phyloP scores from a whole-genome alignment of 2,888 invertebrate species.

The Ametastegia equiseti region DNA sequence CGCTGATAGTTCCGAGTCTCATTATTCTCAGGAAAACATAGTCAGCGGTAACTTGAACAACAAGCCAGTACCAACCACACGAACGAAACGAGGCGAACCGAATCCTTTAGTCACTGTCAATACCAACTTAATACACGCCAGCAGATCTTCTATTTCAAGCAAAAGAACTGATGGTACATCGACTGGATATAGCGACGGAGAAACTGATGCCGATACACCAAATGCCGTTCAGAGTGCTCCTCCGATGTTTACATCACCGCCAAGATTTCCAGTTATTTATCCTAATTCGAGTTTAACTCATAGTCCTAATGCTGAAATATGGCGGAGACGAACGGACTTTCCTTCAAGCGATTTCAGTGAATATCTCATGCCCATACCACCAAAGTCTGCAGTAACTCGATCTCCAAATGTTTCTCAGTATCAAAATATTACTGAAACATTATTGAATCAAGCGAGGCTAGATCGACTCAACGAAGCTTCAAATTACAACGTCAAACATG shows the following conservation, averaged over 20 bases:
- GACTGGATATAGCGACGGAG: slow-evolving; percentile 76
- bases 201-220: slow-evolving; percentile 73
- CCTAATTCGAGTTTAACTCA: slow-evolving; percentile 63
- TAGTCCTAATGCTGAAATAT: slow-evolving; percentile 70
- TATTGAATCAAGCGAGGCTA: slow-evolving; percentile 66
- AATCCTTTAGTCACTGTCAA: slow-evolving; percentile 60
- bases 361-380: slow-evolving; percentile 64
- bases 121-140: slow-evolving; percentile 61
- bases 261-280: slow-evolving; percentile 66
- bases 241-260: slow-evolving; percentile 66
- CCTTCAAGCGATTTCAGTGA: slow-evolving; percentile 64
- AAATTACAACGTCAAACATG: slow-evolving; percentile 69
- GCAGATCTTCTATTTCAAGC: slow-evolving; percentile 65
- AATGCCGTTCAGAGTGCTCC: slow-evolving; percentile 72
- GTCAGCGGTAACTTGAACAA: slow-evolving; percentile 58
- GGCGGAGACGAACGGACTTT: slow-evolving; percentile 68
- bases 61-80: slow-evolving; percentile 71
- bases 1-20: slow-evolving; percentile 74
- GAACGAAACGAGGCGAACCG: slow-evolving; percentile 70
- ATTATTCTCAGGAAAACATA: slow-evolving; percentile 65
- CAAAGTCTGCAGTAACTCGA: slow-evolving; percentile 68
- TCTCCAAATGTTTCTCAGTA: slow-evolving; percentile 71
- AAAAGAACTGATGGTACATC: slow-evolving; percentile 71
- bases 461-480: slow-evolving; percentile 69
- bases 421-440: slow-evolving; percentile 66